A percentile compares a stretch with the other conserved stretches of the same genome.
phyloP scores from a whole-genome alignment of 1,140 invertebrate genomes.

The Nasonia giraulti region DNA sequence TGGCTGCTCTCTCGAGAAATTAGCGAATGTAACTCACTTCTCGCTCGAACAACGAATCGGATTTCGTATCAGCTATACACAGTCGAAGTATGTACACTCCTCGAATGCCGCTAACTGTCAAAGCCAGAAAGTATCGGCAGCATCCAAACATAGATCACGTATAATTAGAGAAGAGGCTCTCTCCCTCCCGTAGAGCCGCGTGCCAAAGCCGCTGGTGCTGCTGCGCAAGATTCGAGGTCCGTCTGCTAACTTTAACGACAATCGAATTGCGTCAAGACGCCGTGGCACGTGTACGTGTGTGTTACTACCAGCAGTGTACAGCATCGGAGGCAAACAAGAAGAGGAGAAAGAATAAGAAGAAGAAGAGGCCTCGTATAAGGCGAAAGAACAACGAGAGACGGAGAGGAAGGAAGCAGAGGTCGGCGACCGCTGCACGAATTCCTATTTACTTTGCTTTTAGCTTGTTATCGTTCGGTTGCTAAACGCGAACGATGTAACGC shows the following conservation, averaged over 20 bases:
- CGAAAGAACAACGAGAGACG: no score
- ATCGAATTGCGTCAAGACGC: conserved; percentile 49
- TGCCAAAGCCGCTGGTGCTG: conserved; percentile 61
- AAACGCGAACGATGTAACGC: not conserved
- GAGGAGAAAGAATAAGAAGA: not conserved
- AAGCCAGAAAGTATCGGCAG: conserved; percentile 66
- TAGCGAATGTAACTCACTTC: not conserved
- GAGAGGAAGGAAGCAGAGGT: conserved; percentile 8
- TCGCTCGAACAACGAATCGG: not conserved
- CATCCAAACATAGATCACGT: conserved; percentile 67
- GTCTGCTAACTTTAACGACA: conserved; percentile 40
- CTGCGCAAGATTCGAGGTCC: conserved; percentile 56
- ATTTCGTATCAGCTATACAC: no score
- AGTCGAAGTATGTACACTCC: not conserved
- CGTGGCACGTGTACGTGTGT: no score
- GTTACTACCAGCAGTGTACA: not conserved
- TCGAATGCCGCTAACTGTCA: conserved; percentile 59
- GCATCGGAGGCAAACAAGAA: not conserved
- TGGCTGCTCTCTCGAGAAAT: not conserved
- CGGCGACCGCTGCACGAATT: conserved; percentile 31
- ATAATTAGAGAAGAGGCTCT: conserved; percentile 65
- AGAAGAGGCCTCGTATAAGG: not conserved
- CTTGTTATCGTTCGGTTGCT: conserved; percentile 47
- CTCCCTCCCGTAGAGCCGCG: conserved; percentile 48
- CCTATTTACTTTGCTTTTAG: conserved; percentile 47